A percentile compares a stretch with the other conserved stretches of the same genome.
phyloP scores from a whole-genome alignment of 2,113 vertebrate genomes.

The Pygoscelis antarcticus region DNA sequence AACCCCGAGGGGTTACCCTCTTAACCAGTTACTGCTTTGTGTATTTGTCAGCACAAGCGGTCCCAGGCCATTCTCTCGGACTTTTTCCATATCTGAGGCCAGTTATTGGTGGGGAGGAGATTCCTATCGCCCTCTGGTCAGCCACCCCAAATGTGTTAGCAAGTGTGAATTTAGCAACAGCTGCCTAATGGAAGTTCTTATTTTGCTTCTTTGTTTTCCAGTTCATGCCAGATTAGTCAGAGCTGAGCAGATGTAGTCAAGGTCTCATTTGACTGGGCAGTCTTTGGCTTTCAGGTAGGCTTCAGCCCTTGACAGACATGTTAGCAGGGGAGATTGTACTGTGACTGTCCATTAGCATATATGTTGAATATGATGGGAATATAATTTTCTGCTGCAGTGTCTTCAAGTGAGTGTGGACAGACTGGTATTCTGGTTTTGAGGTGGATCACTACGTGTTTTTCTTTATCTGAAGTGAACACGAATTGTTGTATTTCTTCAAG shows the following conservation, averaged over 20 bases:
- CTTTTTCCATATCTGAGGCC: neutral
- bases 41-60: neutral
- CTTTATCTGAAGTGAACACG: neutral
- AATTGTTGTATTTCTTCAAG: neutral
- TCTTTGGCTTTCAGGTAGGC: neutral
- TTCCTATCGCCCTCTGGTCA: rapidly evolving
- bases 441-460: rapidly evolving
- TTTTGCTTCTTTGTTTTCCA: neutral
- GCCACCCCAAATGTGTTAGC: neutral
- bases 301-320: neutral
- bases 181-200: neutral
- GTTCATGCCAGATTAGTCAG: neutral
- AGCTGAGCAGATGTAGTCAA: neutral
- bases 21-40: neutral
- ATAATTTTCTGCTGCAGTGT: neutral
- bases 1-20: neutral
- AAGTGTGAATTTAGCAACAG: neutral
- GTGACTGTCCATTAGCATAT: neutral
- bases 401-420: neutral
- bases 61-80: neutral
- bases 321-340: neutral
- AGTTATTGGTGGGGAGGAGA: neutral
- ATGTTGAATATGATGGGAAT: neutral
- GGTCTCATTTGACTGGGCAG: neutral
- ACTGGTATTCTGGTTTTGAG: neutral